Evolutionary conservation across 2,888 invertebrate species (phyloP).

Genomic region (Malthinus flaveolus): DNA sequence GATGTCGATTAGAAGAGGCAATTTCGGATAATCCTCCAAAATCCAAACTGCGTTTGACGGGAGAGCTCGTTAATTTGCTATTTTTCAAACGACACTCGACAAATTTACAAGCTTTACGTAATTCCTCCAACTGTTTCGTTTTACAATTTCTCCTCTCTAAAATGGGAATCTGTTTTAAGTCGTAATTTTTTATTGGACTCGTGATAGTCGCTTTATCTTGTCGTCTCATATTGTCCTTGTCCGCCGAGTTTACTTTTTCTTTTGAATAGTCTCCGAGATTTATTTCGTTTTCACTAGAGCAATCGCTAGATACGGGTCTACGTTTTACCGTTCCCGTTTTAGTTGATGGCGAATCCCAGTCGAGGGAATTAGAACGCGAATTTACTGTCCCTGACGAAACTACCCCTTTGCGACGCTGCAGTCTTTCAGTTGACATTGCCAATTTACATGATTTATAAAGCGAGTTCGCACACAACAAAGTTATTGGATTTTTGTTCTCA

Average conservation of each 20-base stretch:
- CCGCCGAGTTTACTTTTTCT: background rate
- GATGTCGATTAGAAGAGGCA: background rate
- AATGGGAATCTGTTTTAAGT: background rate
- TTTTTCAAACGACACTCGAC: conserved; percentile 1
- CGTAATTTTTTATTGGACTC: conserved; percentile 3
- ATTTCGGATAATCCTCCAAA: background rate
- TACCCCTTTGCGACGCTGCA: conserved; percentile 38
- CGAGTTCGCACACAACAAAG: conserved; percentile 1
- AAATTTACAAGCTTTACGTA: background rate
- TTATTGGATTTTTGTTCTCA: conserved; percentile 1
- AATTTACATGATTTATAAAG: conserved; percentile 20
- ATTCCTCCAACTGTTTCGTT: background rate
- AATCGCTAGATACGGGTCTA: conserved; percentile 59
- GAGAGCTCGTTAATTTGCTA: background rate
- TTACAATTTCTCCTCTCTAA: background rate
- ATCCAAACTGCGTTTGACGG: background rate
- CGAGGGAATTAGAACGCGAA: conserved; percentile 53
- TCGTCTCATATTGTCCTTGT: background rate
- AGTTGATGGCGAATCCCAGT: conserved; percentile 74
- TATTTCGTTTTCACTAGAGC: conserved; percentile 25
- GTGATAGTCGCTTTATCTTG: conserved; percentile 17
- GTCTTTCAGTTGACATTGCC: conserved; percentile 37
- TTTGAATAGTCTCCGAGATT: conserved; percentile 2
- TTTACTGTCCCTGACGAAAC: conserved; percentile 33
- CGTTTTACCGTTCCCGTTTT: conserved; percentile 74